These are phyloP conservation scores for Pemphredon lugubris DNA, from an alignment of 2,888 invertebrate species.

Conservation along the genomic window DNA sequence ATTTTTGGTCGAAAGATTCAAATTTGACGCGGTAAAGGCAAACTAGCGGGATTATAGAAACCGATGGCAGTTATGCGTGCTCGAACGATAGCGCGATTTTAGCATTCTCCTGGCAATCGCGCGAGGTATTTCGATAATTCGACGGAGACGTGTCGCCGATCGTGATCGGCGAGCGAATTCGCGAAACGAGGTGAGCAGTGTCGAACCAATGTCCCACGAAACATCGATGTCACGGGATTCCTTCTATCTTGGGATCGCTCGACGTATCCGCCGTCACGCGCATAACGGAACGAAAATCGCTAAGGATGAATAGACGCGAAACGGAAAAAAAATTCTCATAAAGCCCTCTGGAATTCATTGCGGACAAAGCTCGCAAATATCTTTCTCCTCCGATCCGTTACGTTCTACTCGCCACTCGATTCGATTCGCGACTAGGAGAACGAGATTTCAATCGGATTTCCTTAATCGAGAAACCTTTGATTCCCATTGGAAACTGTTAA, in stretches of 20 bases:
- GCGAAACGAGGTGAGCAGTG: conserved; percentile 64
- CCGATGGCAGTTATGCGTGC: conserved; percentile 20
- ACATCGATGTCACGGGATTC: conserved; percentile 40
- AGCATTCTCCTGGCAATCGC: conserved; percentile 62
- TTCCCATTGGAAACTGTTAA: too few relatives aligned
- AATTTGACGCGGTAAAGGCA: conserved; percentile 51
- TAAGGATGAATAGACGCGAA: conserved; percentile 27
- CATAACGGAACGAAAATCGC: conserved; percentile 36
- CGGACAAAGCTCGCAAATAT: too few relatives aligned
- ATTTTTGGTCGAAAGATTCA: too few relatives aligned
- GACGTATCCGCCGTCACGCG: conserved; percentile 34
- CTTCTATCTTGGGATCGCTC: conserved; percentile 25
- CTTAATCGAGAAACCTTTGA: too few relatives aligned
- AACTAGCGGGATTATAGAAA: conserved; percentile 56
- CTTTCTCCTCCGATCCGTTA: too few relatives aligned
- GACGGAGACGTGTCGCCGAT: conserved; percentile 71
- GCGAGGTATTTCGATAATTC: conserved; percentile 72
- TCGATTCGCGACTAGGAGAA: too few relatives aligned
- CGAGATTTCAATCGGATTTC: conserved; percentile 30
- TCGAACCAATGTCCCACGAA: conserved; percentile 59
- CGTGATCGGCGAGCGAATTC: conserved; percentile 73
- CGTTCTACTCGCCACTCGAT: too few relatives aligned
- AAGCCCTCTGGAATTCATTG: too few relatives aligned
- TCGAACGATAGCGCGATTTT: conserved; percentile 45
- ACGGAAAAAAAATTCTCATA: conserved; percentile 3